Base-by-base conservation (phyloP, 2,888 invertebrate species). In the Punctoribates punctum region DNA sequence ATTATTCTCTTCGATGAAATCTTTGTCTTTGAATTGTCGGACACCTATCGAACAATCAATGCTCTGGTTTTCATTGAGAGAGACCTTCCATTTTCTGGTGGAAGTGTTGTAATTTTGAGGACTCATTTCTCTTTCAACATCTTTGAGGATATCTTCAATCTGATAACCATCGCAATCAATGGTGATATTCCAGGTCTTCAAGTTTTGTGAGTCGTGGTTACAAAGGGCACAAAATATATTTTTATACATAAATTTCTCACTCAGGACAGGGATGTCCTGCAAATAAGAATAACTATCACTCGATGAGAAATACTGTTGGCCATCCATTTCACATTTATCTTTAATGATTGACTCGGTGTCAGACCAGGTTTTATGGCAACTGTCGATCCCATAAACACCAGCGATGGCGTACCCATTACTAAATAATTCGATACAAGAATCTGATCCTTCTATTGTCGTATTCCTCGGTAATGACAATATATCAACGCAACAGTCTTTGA, bases 191-290 rank as follows among this genome's bases (percentile, higher is more conserved):
- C 60, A 60, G 11, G 23, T 5, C 25, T 25, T 60, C 27, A 60
- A 15, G 5, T 60, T 5, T 23, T 20, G 23, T 9, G 27, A 17
- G 23, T 60, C 60, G 8, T 23, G 20, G 25, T 60, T 60, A 60
- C 60, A 60, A 60, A 60, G 11, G 23, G 60, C 60, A 60, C 60
- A 60, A 60, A 60, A 60, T 15, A 60, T 60, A 60, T 60, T 60
- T 60, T 27, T 60, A 27, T 60, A 60, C 60, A 60, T 60, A 9
- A 27, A 23, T 8, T 60, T 60, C 20, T 60, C 3, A 60, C 60
- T 60, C 23, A 60, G 6, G 17, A 60, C 60, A 60, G 60, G 25
- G 60, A 60, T 60, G 15, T 60, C 60, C 15, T 60, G 60, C 15
- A 60, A 27, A 60, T 60, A 60, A 5, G 60, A 23, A 60, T 25